Percentiles rank a stretch among this genome's conserved stretches.
Evolutionary conservation across 2,888 invertebrate species (phyloP).

Genomic region (Anarsia innoxiella): DNA sequence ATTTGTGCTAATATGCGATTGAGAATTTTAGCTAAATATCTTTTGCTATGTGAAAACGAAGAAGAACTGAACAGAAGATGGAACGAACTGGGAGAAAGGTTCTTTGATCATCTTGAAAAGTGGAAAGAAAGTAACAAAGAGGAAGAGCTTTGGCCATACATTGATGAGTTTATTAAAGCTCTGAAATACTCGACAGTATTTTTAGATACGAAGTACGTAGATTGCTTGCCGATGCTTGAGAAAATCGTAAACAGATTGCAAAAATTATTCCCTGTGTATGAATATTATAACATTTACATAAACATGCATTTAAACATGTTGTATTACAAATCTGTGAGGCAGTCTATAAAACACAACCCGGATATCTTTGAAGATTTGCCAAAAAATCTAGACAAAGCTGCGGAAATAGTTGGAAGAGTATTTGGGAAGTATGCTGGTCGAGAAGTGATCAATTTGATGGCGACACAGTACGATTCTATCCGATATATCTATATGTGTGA

Average conservation of each 20-base stretch:
- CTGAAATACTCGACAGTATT: constrained; percentile 37
- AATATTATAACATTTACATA: constrained; percentile 31
- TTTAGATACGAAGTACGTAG: constrained; percentile 29
- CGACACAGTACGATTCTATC: constrained; percentile 36
- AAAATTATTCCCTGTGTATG: constrained; percentile 32
- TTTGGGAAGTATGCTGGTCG: constrained; percentile 36
- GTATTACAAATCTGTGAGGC: constrained; percentile 38
- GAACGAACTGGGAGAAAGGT: constrained; percentile 26
- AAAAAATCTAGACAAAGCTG: constrained; percentile 26
- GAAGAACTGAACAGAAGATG: constrained; percentile 26
- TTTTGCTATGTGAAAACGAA: constrained; percentile 32
- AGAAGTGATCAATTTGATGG: constrained; percentile 30
- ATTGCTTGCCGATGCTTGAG: constrained; percentile 35
- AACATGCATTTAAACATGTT: constrained; percentile 40
- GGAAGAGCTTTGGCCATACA: constrained; percentile 12
- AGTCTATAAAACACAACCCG: constrained; percentile 29
- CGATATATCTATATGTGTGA: constrained; percentile 29
- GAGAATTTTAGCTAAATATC: constrained; percentile 35
- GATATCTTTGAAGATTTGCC: constrained; percentile 28
- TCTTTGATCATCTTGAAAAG: constrained; percentile 33
- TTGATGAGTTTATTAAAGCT: not conserved
- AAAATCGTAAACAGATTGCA: constrained; percentile 29
- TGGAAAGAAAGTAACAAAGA: too few relatives aligned
- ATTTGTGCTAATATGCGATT: constrained; percentile 21
- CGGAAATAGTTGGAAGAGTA: constrained; percentile 32